Evolutionary conservation across 1,140 invertebrate genomes (phyloP).

Genomic region (Brachionus sp.): DNA sequence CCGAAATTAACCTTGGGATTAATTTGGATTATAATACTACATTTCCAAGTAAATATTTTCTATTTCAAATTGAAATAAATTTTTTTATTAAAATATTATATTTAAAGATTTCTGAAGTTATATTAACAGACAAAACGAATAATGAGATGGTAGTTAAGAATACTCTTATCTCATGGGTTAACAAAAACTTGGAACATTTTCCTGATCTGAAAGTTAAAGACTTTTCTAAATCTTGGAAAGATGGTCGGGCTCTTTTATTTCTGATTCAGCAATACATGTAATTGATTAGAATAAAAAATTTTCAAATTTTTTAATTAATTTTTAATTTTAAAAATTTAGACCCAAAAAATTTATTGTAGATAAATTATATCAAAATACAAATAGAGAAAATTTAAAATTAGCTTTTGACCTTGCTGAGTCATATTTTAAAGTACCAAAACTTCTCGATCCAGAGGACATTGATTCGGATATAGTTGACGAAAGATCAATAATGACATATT

Average conservation of each 20-base stretch:
- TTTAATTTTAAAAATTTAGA: background rate
- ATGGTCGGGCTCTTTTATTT: conserved; percentile 96
- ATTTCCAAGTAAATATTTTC: conserved; percentile 47
- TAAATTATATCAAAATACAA: conserved; percentile 66
- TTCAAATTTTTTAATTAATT: background rate
- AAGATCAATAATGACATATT: conserved; percentile 98
- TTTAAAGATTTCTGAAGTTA: conserved; percentile 19
- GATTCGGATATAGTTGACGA: conserved; percentile 97
- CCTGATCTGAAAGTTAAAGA: conserved; percentile 89
- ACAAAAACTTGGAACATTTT: conserved; percentile 69
- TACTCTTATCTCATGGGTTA: conserved; percentile 33
- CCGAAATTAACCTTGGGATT: conserved; percentile 94
- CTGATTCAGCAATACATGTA: conserved; percentile 90
- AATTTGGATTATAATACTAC: conserved; percentile 96
- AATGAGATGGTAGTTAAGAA: background rate
- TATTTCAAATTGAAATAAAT: background rate
- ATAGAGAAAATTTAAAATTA: conserved; percentile 85
- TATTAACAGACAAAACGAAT: background rate
- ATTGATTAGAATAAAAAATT: conserved; percentile 71
- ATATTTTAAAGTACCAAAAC: conserved; percentile 92
- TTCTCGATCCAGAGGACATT: conserved; percentile 97
- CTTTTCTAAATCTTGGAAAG: conserved; percentile 93
- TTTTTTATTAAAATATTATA: background rate
- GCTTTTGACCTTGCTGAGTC: conserved; percentile 92
- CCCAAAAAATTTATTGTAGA: conserved; percentile 71